Evolutionary conservation across 1,140 invertebrate genomes (phyloP).

Genomic region (Oreohelix idahoensis): DNA sequence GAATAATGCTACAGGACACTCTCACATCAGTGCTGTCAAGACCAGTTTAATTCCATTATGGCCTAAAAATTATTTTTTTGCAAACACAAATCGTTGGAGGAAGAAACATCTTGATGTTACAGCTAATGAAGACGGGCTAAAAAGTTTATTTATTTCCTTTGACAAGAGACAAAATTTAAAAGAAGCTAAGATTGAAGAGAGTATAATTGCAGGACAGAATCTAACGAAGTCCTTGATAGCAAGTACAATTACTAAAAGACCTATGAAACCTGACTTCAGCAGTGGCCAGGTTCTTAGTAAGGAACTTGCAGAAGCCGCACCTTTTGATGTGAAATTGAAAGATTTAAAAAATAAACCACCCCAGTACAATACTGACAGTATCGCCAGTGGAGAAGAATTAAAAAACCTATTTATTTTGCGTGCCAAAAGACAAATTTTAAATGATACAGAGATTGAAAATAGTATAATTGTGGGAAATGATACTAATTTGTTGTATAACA

Average conservation of each 20-base stretch:
- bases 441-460: no score
- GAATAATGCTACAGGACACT: not conserved
- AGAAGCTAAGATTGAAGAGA: no score
- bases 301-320: constrained; percentile 31
- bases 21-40: not conserved
- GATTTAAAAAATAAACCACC: constrained; percentile 9
- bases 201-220: not conserved
- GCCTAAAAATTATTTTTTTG: not conserved
- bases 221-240: no score
- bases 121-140: no score
- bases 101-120: not conserved
- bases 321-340: constrained; percentile 17
- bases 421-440: no score
- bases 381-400: no score
- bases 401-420: no score
- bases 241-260: not conserved
- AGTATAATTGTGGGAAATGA: not conserved
- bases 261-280: constrained; percentile 11
- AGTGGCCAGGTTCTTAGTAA: constrained; percentile 42
- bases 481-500: not conserved
- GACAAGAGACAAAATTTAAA: no score
- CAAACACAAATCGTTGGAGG: not conserved
- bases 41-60: not conserved
- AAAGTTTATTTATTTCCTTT: no score
- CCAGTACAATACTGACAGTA: no score